These are phyloP conservation scores for Cepaea nemoralis DNA, from an alignment of 1,140 invertebrate genomes.

Conservation along the genomic window DNA sequence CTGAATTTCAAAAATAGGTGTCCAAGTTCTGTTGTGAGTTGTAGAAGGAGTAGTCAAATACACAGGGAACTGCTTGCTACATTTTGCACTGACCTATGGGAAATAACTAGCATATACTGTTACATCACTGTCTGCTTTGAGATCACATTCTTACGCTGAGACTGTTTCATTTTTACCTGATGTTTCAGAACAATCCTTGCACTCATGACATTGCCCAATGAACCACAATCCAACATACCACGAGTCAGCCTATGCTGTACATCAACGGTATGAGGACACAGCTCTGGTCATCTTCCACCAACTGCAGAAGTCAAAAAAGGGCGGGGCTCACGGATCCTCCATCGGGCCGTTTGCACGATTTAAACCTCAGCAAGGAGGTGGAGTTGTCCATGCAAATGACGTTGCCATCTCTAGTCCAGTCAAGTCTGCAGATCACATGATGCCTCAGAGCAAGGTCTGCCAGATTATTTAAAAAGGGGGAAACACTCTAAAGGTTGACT, in stretches of 20 bases:
- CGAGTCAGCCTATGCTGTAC: slow-evolving; percentile 65
- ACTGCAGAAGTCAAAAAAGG: slow-evolving; percentile 48
- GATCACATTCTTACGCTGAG: not conserved
- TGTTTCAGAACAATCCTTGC: not conserved
- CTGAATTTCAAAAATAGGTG: no score
- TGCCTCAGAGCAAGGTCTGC: slow-evolving; percentile 33
- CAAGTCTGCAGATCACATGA: not conserved
- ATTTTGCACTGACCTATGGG: no score
- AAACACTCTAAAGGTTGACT: not conserved
- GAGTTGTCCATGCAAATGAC: not conserved
- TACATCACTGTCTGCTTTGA: no score
- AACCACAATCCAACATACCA: slow-evolving; percentile 56
- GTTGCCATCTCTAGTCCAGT: not conserved
- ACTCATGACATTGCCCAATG: slow-evolving; percentile 49
- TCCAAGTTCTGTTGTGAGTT: no score
- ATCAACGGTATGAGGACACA: slow-evolving; percentile 72
- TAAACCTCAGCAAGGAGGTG: not conserved
- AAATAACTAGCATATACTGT: no score
- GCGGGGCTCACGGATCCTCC: not conserved
- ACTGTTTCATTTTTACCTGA: not conserved
- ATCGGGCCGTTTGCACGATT: not conserved
- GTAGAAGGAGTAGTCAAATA: no score
- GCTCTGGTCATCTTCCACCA: slow-evolving; percentile 68
- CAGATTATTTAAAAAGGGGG: slow-evolving; percentile 9
- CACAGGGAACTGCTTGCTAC: no score